A percentile compares a stretch with the other conserved stretches of the same genome.
phyloP scores from a whole-genome alignment of 2,888 invertebrate genomes.

The Pimpla rufipes region DNA sequence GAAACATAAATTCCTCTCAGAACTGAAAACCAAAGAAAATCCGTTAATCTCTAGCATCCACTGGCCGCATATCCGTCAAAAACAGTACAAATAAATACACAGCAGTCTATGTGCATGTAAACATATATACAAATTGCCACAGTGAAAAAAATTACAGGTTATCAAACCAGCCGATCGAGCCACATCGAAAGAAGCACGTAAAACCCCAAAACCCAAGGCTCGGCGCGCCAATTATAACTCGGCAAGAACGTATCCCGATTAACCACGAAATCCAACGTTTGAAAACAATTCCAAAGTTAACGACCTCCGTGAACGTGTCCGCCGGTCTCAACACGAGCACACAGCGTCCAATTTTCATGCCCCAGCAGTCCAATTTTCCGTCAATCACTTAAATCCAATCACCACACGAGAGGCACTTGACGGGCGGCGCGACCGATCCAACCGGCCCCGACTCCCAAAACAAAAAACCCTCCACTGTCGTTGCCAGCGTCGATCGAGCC shows the following conservation, averaged over 20 bases:
- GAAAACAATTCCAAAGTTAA: too few species aligned
- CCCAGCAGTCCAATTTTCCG: too few species aligned
- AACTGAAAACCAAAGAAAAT: conserved; percentile 76
- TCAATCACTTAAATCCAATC: too few species aligned
- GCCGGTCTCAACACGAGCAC: too few species aligned
- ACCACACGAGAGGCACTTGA: too few species aligned
- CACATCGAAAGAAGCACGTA: not conserved
- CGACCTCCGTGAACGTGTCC: too few species aligned
- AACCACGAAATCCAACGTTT: not conserved
- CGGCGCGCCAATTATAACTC: too few species aligned
- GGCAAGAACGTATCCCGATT: too few species aligned
- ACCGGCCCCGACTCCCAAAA: not conserved
- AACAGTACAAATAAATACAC: not conserved
- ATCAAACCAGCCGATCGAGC: not conserved
- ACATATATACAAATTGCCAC: not conserved
- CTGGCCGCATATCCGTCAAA: not conserved
- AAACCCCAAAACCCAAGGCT: not conserved
- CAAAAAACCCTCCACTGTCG: not conserved
- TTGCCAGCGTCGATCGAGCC: too few species aligned
- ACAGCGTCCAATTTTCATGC: too few species aligned
- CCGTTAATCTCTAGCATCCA: conserved; percentile 33
- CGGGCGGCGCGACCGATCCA: too few species aligned
- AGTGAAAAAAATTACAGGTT: conserved; percentile 37
- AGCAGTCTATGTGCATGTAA: not conserved
- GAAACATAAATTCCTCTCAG: conserved; percentile 79